phyloP scores from a whole-genome alignment of 2,113 vertebrate genomes.

The Progne subis region DNA sequence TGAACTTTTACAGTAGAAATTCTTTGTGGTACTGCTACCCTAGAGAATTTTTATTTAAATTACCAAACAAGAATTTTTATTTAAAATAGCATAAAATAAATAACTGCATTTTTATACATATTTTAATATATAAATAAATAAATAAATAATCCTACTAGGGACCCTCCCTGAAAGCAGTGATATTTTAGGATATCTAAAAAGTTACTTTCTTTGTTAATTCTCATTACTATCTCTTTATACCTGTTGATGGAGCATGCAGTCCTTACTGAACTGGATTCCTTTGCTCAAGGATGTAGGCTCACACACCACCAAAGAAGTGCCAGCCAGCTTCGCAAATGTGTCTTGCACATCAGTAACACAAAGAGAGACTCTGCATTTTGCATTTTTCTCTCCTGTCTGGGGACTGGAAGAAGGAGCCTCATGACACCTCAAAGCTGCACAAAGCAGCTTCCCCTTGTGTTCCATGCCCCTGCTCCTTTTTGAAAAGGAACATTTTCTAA shows the following conservation, averaged over 20 bases:
- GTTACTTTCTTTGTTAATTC: not conserved
- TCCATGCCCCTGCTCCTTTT: not conserved
- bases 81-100: not conserved
- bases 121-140: too few relatives aligned
- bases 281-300: not conserved
- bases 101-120: not conserved
- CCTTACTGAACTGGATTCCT: not conserved
- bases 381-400: not conserved
- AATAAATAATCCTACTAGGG: not conserved
- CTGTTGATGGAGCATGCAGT: not conserved
- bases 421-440: not conserved
- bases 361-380: not conserved
- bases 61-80: not conserved
- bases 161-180: not conserved
- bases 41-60: not conserved
- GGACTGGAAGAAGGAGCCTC: slow-evolving; percentile 6
- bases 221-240: not conserved
- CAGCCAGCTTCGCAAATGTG: not conserved
- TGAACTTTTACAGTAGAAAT: not conserved
- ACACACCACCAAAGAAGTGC: not conserved
- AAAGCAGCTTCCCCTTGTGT: slow-evolving; percentile 21
- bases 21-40: not conserved
- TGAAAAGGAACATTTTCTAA: slow-evolving; percentile 38
- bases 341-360: not conserved
- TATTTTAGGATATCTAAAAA: not conserved